phyloP scores from a whole-genome alignment of 2,797 vertebrate genomes.

The Sitta carolinensis region DNA sequence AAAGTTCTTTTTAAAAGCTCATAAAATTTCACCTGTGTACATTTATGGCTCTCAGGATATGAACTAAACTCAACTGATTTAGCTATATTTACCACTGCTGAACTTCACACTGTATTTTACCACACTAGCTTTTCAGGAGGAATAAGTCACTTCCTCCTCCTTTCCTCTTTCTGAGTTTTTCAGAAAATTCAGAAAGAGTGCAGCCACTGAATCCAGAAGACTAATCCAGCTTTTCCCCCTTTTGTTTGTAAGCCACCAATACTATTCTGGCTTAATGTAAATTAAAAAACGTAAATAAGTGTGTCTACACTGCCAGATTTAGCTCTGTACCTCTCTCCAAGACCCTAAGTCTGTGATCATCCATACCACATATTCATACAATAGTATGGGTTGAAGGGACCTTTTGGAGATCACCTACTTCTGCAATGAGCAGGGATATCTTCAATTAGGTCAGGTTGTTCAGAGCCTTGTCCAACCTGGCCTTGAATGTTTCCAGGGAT shows the following conservation, averaged over 20 bases:
- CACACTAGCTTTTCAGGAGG: not conserved
- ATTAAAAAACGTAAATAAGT: not conserved
- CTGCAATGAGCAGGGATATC: not conserved
- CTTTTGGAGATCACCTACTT: not conserved
- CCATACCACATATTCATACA: not conserved
- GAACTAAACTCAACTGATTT: conserved; percentile 69
- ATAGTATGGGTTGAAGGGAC: not conserved
- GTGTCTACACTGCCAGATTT: not conserved
- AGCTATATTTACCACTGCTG: conserved; percentile 72
- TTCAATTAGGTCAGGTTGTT: not conserved
- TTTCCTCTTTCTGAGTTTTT: conserved; percentile 24
- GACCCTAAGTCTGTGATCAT: not conserved
- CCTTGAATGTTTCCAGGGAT: not conserved
- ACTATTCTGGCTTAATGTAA: not conserved
- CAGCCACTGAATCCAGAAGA: not conserved
- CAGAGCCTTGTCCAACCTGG: not conserved
- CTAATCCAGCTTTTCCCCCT: not conserved
- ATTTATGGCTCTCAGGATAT: conserved; percentile 77
- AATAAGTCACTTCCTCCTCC: conserved; percentile 35
- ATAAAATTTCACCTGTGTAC: conserved; percentile 79
- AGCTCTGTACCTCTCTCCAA: not conserved
- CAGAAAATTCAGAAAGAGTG: not conserved
- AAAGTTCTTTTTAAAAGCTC: conserved; percentile 76
- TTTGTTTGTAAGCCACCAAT: not conserved
- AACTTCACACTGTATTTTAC: conserved; percentile 47